Base-by-base conservation (phyloP, 2,888 invertebrate species). In the Caenorhabditis drosophilae region DNA sequence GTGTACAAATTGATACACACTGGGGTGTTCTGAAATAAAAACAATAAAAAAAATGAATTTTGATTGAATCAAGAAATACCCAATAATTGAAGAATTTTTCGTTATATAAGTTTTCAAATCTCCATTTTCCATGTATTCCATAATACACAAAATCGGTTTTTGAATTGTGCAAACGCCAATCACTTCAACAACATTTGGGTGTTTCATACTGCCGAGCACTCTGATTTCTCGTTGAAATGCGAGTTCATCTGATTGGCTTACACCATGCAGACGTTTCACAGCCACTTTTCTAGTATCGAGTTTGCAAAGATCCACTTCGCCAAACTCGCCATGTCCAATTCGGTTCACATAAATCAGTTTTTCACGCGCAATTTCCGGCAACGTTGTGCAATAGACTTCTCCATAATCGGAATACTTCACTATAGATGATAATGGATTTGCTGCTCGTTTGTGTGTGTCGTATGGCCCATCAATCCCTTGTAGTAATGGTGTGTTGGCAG, bases 71-170 rank as follows among this genome's bases (percentile, higher is more conserved):
- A n/a, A n/a, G n/a, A n/a, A n/a, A n/a, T n/a, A n/a, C n/a, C n/a
- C n/a, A n/a, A n/a, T n/a, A n/a, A 76, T 53, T 0, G 44, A 45
- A 2, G 59, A 60, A 22, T 51, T 60, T 26, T 40, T 62, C 20
- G 44, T 20, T 26, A 76, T 66, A 38, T 89, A 92, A 84, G 88
- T 89, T 71, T 91, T 90, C 64, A 93, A 88, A 83, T 92, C 92
- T 25, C 92, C 92, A 70, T 90, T 89, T 84, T 91, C 90, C 83
- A 92, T 90, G 84, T 92, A 92, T 85, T 93, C 92, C 78, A 92
- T 89, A n/a, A 93, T 89, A 76, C 92, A 91, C 84, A 91, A 91
- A 81, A 91, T 89, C 6, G 92, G 74, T 27, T 64, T 64, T 11
- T 75, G 56, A 1, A 62, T 61, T 0, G 72, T 64, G 16, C 69